A percentile compares a stretch with the other conserved stretches of the same genome.
Evolutionary conservation across 2,797 vertebrate species (phyloP).

Genomic region (Myotis myotis): DNA sequence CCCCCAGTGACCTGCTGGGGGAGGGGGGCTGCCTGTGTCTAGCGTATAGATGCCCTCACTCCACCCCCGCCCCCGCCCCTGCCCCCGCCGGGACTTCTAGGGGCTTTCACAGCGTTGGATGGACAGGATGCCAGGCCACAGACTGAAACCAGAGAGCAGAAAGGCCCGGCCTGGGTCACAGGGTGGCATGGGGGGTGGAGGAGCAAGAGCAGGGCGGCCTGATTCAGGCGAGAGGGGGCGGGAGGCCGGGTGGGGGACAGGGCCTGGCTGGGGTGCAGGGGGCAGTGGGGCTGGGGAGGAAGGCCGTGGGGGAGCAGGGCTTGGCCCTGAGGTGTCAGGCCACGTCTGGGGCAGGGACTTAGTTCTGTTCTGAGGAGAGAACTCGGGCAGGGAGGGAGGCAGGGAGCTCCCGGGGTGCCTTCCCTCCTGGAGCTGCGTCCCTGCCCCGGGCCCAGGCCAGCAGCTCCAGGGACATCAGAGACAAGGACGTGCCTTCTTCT

Average conservation of each 20-base stretch:
- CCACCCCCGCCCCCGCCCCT: background rate
- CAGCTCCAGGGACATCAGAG: background rate
- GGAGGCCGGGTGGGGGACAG: background rate
- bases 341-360: background rate
- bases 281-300: background rate
- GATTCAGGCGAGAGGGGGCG: background rate
- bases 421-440: background rate
- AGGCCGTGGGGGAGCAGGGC: background rate
- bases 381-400: background rate
- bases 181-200: background rate
- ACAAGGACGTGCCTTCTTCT: background rate
- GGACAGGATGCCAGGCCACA: conserved; percentile 40
- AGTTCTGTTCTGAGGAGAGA: background rate
- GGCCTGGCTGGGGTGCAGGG: background rate
- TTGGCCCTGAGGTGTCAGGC: background rate
- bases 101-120: conserved; percentile 58
- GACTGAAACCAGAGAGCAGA: conserved; percentile 35
- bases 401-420: background rate
- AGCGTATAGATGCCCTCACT: background rate
- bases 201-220: background rate
- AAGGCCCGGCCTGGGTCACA: conserved; percentile 9
- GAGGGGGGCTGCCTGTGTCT: background rate
- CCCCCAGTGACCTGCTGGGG: background rate
- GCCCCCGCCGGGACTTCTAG: conserved; percentile 46
- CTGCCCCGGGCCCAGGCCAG: background rate